phyloP scores from a whole-genome alignment of 2,797 vertebrate genomes.

The Petrocephalus schoutedeni region DNA sequence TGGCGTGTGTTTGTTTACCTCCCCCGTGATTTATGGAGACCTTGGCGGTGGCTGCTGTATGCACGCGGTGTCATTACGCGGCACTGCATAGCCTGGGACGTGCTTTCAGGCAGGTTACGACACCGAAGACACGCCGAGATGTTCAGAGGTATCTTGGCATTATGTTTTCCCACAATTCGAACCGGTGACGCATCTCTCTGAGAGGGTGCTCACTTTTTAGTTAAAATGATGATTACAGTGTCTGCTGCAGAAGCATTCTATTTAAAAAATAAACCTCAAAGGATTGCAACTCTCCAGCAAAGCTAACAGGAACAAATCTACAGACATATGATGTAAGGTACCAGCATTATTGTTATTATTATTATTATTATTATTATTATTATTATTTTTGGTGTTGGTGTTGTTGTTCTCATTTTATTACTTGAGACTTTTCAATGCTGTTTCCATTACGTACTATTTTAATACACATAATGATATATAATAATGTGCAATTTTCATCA shows the following conservation, averaged over 20 bases:
- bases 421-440: not conserved
- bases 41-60: not conserved
- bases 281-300: not conserved
- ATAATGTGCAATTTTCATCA: not conserved
- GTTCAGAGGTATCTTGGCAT: not conserved
- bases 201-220: not conserved
- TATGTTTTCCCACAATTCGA: not conserved
- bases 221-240: constrained; percentile 5
- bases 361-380: not conserved
- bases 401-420: not conserved
- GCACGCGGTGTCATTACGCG: not conserved
- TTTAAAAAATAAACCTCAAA: not conserved
- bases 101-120: not conserved
- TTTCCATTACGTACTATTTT: not conserved
- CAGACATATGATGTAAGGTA: not conserved
- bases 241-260: not conserved
- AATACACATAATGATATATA: not conserved
- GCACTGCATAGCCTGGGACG: not conserved
- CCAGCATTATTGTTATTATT: not conserved
- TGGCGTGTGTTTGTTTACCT: constrained; percentile 1
- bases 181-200: not conserved
- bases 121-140: not conserved
- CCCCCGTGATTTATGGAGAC: not conserved
- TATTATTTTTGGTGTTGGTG: too few relatives aligned
- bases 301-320: not conserved